These are phyloP conservation scores for Belgica antarctica DNA, from an alignment of 2,888 invertebrate genomes.

Conservation along the genomic window DNA sequence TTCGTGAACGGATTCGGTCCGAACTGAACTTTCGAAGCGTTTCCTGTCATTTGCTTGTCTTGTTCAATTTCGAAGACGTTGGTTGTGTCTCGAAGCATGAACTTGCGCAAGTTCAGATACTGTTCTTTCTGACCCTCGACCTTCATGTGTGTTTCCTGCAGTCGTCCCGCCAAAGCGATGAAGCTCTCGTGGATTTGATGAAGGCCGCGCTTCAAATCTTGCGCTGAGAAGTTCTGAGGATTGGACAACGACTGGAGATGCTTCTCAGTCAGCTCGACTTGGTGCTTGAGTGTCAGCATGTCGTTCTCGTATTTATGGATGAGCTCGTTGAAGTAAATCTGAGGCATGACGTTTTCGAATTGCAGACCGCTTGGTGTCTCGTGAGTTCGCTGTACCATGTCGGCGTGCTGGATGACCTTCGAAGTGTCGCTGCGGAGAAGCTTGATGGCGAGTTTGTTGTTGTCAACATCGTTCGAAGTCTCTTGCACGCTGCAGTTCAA, in stretches of 20 bases:
- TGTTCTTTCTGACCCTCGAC: slow-evolving; percentile 77
- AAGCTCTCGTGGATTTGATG: slow-evolving; percentile 81
- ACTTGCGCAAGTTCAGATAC: slow-evolving; percentile 76
- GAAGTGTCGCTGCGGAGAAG: slow-evolving; percentile 68
- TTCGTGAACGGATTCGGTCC: slow-evolving; percentile 37
- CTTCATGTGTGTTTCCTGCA: slow-evolving; percentile 75
- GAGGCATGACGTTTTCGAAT: slow-evolving; percentile 71
- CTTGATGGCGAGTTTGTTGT: slow-evolving; percentile 54
- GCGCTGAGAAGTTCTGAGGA: slow-evolving; percentile 65
- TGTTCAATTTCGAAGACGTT: slow-evolving; percentile 67
- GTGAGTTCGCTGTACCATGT: slow-evolving; percentile 75
- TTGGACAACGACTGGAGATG: slow-evolving; percentile 67
- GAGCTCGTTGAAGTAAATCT: slow-evolving; percentile 68
- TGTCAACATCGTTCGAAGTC: slow-evolving; percentile 52
- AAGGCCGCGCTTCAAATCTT: slow-evolving; percentile 76
- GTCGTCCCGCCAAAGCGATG: slow-evolving; percentile 80
- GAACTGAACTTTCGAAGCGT: not conserved
- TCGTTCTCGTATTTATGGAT: slow-evolving; percentile 69
- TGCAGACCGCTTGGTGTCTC: slow-evolving; percentile 73
- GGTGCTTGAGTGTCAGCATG: slow-evolving; percentile 65
- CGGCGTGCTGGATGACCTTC: slow-evolving; percentile 68
- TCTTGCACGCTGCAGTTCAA: slow-evolving; percentile 49
- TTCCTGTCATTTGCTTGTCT: slow-evolving; percentile 45
- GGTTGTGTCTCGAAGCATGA: slow-evolving; percentile 67
- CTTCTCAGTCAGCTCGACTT: slow-evolving; percentile 71